A percentile compares a stretch with the other conserved stretches of the same genome.
Conservation (phyloP, 2,113 vertebrate species). For the Calidris pygmaea region DNA sequence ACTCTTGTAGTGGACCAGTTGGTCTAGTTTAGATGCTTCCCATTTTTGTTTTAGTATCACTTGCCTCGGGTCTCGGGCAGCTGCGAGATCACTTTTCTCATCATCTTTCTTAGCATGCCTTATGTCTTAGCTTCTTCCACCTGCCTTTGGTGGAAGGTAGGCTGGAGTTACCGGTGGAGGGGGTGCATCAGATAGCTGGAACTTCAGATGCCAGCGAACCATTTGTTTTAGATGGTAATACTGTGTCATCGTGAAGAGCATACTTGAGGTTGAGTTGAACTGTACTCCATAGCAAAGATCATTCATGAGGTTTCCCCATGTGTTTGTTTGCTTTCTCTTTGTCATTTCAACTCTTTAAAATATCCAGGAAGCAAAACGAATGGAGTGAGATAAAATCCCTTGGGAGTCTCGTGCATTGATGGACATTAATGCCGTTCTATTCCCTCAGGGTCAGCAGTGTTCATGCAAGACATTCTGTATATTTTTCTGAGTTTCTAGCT, state of each 20-base stretch:
- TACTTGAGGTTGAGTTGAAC: neutral
- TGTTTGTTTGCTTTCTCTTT: neutral
- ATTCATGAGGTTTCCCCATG: neutral
- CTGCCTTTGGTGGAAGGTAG: neutral
- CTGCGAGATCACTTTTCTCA: neutral
- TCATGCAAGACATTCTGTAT: neutral
- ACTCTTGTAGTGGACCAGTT: neutral
- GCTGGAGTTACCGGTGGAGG: neutral
- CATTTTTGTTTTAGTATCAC: neutral
- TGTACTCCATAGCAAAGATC: neutral
- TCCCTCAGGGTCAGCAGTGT: neutral
- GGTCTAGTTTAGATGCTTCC: neutral
- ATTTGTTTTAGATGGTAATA: neutral
- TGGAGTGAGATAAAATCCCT: neutral
- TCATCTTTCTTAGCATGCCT: neutral
- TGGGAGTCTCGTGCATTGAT: neutral
- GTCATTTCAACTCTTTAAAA: neutral
- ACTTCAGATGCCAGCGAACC: neutral
- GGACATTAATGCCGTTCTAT: neutral
- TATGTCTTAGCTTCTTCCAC: neutral
- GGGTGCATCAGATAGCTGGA: neutral
- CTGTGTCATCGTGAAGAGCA: accelerated
- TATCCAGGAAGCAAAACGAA: neutral
- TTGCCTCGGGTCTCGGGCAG: neutral
- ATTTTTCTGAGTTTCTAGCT: neutral